These are phyloP conservation scores for Beaufortia kweichowensis DNA, from an alignment of 2,113 vertebrate genomes.

Conservation along the genomic window DNA sequence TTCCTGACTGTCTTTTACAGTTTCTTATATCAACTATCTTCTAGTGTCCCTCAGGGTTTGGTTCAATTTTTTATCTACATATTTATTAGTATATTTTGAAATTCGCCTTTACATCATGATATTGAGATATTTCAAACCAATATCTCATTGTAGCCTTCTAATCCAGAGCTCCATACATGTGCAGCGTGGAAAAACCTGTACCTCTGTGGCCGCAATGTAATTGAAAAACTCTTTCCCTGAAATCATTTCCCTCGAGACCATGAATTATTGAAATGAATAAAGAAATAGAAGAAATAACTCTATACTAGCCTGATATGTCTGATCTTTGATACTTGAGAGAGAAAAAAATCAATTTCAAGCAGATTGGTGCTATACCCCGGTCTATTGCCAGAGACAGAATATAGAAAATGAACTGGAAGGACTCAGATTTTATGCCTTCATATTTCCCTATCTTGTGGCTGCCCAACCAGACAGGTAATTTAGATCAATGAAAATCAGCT, in stretches of 20 bases:
- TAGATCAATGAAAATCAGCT: constrained; percentile 45
- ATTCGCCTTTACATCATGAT: constrained; percentile 17
- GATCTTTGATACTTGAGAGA: constrained; percentile 28
- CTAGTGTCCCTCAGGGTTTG: not conserved
- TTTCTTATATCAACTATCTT: not conserved
- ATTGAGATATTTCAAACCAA: constrained; percentile 4
- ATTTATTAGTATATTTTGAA: constrained; percentile 35
- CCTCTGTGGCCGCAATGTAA: constrained; percentile 5
- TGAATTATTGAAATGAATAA: constrained; percentile 49
- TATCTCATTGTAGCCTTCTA: constrained; percentile 19
- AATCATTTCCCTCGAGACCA: constrained; percentile 42
- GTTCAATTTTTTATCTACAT: constrained; percentile 17
- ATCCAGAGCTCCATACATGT: constrained; percentile 7
- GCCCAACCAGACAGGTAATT: constrained; percentile 31
- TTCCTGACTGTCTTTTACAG: not conserved
- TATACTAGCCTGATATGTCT: constrained; percentile 28
- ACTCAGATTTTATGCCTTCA: constrained; percentile 28
- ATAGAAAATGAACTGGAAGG: constrained; percentile 24
- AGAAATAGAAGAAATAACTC: constrained; percentile 35
- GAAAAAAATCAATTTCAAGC: constrained; percentile 44
- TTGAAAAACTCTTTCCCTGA: constrained; percentile 46
- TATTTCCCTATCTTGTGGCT: constrained; percentile 19
- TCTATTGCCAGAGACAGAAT: constrained; percentile 22
- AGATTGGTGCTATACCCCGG: constrained; percentile 14
- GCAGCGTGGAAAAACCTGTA: not conserved